Evolutionary conservation across 2,888 invertebrate genomes (phyloP), one percentile per base, ranked within the genome.

Genomic region (Chelonus formosanus): DNA sequence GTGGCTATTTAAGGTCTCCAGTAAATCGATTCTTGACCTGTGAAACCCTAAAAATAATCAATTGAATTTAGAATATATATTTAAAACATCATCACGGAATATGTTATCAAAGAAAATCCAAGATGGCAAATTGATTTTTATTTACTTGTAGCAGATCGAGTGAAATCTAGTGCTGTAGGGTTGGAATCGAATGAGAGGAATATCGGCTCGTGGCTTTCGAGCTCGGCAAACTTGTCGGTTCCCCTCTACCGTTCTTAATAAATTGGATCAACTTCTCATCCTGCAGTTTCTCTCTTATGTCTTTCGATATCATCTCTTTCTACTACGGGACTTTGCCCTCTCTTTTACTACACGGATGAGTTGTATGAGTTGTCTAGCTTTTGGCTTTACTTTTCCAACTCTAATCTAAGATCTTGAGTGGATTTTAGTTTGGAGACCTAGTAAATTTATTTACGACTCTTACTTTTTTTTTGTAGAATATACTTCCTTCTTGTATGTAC

Each of bases 371-470:
- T 80, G 80, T 76, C 78, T 74, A 76, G 76, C 75, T 78, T 74
- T 76, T 65, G 67, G 79, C 82, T 81, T 81, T 79, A 78, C 79
- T 80, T 77, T 75, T 72, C 71, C 78, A 71, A 79, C 80, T 81
- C 78, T 83, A 80, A 83, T 83, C 81, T 73, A 81, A 78, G 81
- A 81, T 80, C 78, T 82, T 81, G 82, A 83, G 82, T 83, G 79
- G 78, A 83, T 82, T 82, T 79, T 74, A 74, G 77, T 75, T 77
- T 74, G 32, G 61, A 32, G 53, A 53, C 55, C 35, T 40, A 31
- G 53, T 50, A 71, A 71, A 71, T 71, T 71, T 71, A 71, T 70
- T 72, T 72, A 71, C 69, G 65, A 67, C 56, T 59, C 48, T 59
- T 36, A 40, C 43, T 34, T 4, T 36, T 31, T 8, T 57, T 67